Percentiles rank a stretch among this genome's conserved stretches.
These are phyloP conservation scores for Prionace glauca DNA, from an alignment of 2,797 vertebrate genomes.

Conservation along the genomic window DNA sequence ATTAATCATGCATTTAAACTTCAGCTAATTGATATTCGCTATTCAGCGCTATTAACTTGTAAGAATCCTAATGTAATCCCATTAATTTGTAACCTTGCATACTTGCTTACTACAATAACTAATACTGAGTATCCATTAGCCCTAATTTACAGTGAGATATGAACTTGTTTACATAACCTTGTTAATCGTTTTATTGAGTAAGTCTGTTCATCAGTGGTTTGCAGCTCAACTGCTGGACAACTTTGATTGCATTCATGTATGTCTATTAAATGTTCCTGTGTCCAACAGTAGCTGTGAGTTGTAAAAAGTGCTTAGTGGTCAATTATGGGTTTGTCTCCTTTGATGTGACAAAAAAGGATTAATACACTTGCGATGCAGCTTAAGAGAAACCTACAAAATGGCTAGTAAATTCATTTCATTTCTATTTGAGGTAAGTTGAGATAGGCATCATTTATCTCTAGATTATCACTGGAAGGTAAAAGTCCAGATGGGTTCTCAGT, in stretches of 20 bases:
- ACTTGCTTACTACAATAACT: not conserved
- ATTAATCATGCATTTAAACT: not conserved
- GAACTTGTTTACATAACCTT: not conserved
- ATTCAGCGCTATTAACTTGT: not conserved
- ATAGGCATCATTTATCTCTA: not conserved
- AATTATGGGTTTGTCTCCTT: not conserved
- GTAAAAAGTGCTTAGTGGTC: not conserved
- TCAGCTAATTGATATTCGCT: not conserved
- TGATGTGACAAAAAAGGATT: not conserved
- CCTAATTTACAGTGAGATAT: not conserved
- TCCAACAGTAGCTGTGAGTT: not conserved
- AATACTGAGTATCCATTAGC: not conserved
- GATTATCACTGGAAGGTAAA: not conserved
- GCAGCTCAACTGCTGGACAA: not conserved
- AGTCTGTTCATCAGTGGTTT: not conserved
- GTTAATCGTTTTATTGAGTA: not conserved
- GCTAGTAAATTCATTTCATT: not conserved
- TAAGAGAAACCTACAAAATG: not conserved
- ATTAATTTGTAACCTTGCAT: not conserved
- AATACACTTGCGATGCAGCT: not conserved
- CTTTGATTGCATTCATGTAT: not conserved
- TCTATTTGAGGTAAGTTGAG: not conserved
- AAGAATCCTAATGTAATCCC: not conserved
- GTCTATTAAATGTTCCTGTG: not conserved
- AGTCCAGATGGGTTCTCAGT: not conserved